Conservation (phyloP, 2,888 invertebrate species). For the Zaprionus obscuricornis region DNA sequence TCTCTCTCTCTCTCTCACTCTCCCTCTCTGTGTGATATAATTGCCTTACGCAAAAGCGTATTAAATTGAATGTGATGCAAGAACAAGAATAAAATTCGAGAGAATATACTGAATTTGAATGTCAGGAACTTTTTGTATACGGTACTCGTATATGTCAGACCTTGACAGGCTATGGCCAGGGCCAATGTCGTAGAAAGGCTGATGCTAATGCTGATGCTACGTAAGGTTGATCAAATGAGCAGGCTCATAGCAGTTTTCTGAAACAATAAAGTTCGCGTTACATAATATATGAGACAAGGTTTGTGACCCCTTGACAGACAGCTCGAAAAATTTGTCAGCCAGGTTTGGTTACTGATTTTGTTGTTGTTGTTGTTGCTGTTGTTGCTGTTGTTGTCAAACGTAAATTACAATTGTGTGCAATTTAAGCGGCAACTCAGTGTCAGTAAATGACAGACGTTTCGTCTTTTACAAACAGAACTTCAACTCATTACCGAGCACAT, state of each 20-base stretch:
- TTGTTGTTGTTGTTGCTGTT: not conserved
- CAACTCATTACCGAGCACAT: conserved; percentile 50
- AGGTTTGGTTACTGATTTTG: conserved; percentile 27
- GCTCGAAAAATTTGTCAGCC: conserved; percentile 34
- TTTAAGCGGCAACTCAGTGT: conserved; percentile 31
- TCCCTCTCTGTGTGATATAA: too few relatives aligned
- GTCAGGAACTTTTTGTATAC: conserved; percentile 15
- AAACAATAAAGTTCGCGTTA: conserved; percentile 67
- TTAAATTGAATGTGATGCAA: conserved; percentile 15
- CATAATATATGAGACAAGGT: conserved; percentile 60
- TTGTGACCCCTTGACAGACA: conserved; percentile 45
- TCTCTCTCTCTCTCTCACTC: too few relatives aligned
- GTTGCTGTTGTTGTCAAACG: conserved; percentile 18
- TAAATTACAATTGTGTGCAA: conserved; percentile 37
- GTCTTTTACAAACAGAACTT: conserved; percentile 1
- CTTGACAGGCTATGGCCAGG: conserved; percentile 45
- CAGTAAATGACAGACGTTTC: conserved; percentile 7
- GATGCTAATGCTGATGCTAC: too few relatives aligned
- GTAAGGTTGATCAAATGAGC: conserved; percentile 36
- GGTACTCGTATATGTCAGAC: conserved; percentile 23
- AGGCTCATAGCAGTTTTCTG: conserved; percentile 57
- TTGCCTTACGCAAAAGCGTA: not conserved
- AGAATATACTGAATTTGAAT: conserved; percentile 9
- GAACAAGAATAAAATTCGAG: conserved; percentile 8
- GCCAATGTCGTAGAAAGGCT: conserved; percentile 18